Base-by-base conservation (phyloP, 2,888 invertebrate species). In the Phymatocera aterrima region DNA sequence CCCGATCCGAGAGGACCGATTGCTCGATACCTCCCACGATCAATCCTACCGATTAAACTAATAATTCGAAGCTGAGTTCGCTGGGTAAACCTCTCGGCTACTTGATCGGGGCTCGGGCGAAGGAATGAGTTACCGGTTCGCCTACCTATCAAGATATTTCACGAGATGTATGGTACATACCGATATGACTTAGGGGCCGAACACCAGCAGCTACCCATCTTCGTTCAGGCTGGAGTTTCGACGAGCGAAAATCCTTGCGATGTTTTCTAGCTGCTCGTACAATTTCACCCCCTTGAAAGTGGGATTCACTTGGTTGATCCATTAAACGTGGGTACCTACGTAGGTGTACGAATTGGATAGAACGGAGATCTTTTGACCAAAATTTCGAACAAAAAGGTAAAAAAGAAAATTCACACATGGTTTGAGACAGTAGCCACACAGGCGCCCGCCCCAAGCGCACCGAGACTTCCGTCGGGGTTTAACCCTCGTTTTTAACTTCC, bases 21-120 rank as follows among this genome's bases (percentile, higher is more conserved):
- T 43, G 21, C 61, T n/a, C n/a, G 18, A 61, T 28, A 81, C 80
- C 78, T 60, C 80, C 81, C 82, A 83, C n/a, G n/a, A n/a, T 84
- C 83, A 84, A 84, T 84, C 83, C 82, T 82, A 64, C 78, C 82
- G 82, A 84, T 84, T 84, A 84, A 82, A 75, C 83, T 82, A 84
- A 84, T 84, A 82, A 84, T 84, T 84, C 82, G 81, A 81, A 78
- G 79, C 61, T 70, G 43, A 77, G 40, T 43, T 78, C 72, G 77
- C 54, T 78, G 51, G 80, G 81, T 79, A 68, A 79, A 68, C 79
- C 80, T 51, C 64, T 61, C 43, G 65, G 68, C 79, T 77, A 80
- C 80, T 83, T 81, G 81, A 83, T 80, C 79, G 48, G 80, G 81
- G 1, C 15, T 18, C 18, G 46, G 70, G 15, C 15, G 43, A 15